Evolutionary conservation across 2,888 invertebrate species (phyloP).

Genomic region (Alentia gelatinosa): DNA sequence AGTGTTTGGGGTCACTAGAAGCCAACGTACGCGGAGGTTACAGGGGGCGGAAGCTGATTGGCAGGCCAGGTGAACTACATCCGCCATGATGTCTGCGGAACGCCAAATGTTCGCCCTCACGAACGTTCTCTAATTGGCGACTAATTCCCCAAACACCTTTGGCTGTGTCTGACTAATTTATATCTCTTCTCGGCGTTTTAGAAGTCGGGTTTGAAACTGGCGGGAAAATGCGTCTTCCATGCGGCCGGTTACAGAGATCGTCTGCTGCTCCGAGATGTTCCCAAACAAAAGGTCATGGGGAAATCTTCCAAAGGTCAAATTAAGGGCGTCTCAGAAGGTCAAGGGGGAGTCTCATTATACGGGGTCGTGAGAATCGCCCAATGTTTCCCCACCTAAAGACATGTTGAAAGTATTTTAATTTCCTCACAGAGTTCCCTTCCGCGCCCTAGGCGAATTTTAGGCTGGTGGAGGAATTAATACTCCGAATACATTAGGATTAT

Average conservation of each 20-base stretch:
- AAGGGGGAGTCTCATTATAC: background rate
- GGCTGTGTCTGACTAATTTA: conserved; percentile 26
- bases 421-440: background rate
- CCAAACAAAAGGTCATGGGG: background rate
- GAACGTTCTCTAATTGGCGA: conserved; percentile 21
- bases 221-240: background rate
- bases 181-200: background rate
- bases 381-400: background rate
- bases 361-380: background rate
- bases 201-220: background rate
- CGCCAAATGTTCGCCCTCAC: background rate
- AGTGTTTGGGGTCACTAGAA: too few relatives aligned
- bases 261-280: background rate
- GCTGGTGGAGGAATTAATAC: too few relatives aligned
- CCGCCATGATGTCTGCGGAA: background rate
- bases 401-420: background rate
- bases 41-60: background rate
- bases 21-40: background rate
- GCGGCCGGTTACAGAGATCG: background rate
- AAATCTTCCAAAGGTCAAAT: background rate
- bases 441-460: too few relatives aligned
- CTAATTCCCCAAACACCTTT: conserved; percentile 22
- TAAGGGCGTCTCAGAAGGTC: background rate
- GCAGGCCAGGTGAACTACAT: background rate
- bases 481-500: background rate